Base-by-base conservation (phyloP, 2,888 invertebrate species). In the Oscheius sp. region DNA sequence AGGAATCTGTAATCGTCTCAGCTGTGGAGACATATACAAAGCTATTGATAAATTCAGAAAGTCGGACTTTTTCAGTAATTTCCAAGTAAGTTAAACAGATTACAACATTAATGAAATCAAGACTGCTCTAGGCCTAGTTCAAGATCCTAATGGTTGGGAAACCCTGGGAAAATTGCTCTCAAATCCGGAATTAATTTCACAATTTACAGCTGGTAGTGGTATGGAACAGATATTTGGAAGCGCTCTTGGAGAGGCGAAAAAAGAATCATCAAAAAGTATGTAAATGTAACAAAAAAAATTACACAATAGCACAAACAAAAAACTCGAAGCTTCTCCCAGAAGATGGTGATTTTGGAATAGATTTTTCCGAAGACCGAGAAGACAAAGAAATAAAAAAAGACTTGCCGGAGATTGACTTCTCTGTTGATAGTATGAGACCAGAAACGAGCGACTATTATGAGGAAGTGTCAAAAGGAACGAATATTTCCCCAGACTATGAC, bases 121-220 rank as follows among this genome's bases (percentile, higher is more conserved):
- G 81, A 85, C 85, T 0, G 84, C 84, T 3, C 49, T 85, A 6
- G 75, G 76, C 2, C 71, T 85, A n/a, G 70, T 85, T 4, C 79
- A 85, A 66, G 85, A 85, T 67, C 81, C 80, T 20, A 85, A 85
- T 63, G 85, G 85, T 0, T 81, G 80, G 81, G 83, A 85, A 54
- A 83, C 83, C 8, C 78, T 85, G 32, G 83, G 83, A 26, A 82
- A 85, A 67, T 67, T 84, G 3, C 68, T 85, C 2, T 78, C 79
- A 14, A 85, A 85, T 54, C 85, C 85, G 0, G 83, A 85, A 49
- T 65, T 85, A 3, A 82, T 85, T 59, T 77, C 81, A n/a, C 78
- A 82, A 36, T 85, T 84, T 61, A 75, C 80, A 24, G 65, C 80
- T 26, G 74, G 73, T 14, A 74, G 73, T 54, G 80, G 78, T 44